Evolutionary conservation across 2,113 vertebrate species (phyloP).

Genomic region (Eidolon helvum): DNA sequence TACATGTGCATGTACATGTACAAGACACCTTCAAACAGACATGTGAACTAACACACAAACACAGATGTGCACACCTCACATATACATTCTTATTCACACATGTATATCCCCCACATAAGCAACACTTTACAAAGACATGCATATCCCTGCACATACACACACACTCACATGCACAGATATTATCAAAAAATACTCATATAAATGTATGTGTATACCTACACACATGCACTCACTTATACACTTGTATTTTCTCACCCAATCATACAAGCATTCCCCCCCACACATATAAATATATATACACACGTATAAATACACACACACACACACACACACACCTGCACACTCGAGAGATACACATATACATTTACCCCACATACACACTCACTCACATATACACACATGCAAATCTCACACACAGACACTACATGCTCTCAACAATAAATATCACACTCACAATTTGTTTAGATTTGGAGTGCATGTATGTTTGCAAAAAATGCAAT

Average conservation of each 20-base stretch:
- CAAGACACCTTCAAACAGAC: neutral
- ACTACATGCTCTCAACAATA: neutral
- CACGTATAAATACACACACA: fast-evolving
- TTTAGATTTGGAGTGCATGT: neutral
- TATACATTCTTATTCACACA: neutral
- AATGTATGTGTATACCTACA: neutral
- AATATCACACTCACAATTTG: neutral
- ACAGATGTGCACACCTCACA: neutral
- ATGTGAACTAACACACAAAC: neutral
- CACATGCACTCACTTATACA: neutral
- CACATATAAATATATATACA: neutral
- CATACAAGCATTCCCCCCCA: fast-evolving
- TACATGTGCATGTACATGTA: neutral
- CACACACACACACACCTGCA: neutral
- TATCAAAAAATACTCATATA: neutral
- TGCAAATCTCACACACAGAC: neutral
- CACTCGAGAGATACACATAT: neutral
- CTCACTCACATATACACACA: neutral
- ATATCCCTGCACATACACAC: neutral
- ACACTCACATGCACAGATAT: neutral
- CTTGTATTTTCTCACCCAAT: neutral
- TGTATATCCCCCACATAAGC: neutral
- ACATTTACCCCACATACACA: neutral
- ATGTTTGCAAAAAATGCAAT: neutral
- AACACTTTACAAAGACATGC: neutral